Percentiles rank a stretch among this genome's conserved stretches.
Conservation (phyloP, 2,888 invertebrate species). For the Adelphocoris suturalis region DNA sequence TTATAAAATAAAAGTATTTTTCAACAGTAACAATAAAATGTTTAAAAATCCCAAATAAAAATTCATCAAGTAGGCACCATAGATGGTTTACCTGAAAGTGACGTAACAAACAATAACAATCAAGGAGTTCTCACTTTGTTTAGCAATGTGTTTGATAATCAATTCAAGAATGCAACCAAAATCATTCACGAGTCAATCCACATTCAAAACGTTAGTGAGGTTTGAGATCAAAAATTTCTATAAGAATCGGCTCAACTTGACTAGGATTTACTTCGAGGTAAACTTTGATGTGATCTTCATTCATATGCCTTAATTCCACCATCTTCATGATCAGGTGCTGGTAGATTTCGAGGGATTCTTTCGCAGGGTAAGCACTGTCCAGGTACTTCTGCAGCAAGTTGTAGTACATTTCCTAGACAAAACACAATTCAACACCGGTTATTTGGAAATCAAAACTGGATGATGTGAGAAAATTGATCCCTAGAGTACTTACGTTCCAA, state of each 20-base stretch:
- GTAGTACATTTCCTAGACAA: conserved; percentile 90
- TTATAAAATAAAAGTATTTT: too few species aligned
- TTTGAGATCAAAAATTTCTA: conserved; percentile 97
- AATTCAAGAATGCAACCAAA: too few species aligned
- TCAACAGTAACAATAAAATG: too few species aligned
- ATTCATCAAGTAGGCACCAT: too few species aligned
- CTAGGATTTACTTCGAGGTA: conserved; percentile 95
- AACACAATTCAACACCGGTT: not conserved
- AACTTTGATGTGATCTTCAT: conserved; percentile 94
- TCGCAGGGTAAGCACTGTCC: conserved; percentile 90
- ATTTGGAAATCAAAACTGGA: not conserved
- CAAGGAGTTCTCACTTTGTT: too few species aligned
- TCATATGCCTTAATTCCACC: conserved; percentile 91
- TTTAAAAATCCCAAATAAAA: too few species aligned
- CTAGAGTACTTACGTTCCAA: too few species aligned
- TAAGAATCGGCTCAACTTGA: conserved; percentile 93
- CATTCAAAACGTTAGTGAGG: conserved; percentile 76
- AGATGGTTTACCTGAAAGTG: too few species aligned
- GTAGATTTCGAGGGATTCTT: conserved; percentile 93
- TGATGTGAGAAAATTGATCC: too few species aligned
- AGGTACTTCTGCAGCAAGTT: conserved; percentile 91
- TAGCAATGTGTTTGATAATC: too few species aligned
- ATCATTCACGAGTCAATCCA: too few species aligned
- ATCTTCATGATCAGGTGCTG: conserved; percentile 94
- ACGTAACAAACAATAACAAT: too few species aligned